Base-by-base conservation (phyloP, 2,888 invertebrate genomes). In the Diplolepis rosae region DNA sequence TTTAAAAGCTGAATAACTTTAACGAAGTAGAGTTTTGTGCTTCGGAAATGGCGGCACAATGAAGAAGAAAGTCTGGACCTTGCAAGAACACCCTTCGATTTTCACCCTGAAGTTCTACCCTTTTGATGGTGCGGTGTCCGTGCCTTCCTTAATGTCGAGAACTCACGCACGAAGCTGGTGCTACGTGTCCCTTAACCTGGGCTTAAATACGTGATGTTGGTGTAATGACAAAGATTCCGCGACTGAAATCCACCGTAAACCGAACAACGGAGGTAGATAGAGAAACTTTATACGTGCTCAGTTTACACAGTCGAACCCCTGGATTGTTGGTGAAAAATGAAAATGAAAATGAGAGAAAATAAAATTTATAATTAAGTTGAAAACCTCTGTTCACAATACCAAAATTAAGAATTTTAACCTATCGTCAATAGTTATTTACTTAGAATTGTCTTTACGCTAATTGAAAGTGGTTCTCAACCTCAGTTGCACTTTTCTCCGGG, bases 191-290 rank as follows among this genome's bases (percentile, higher is more conserved):
- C 81, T 83, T 83, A 84, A 83, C 83, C 83, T 82, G 80, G 82
- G 83, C 85, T 85, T 85, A 84, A 86, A 85, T 87, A 87, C 87
- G 86, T 86, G 86, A 87, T 84, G 80, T 77, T 66, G 35, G 80
- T 78, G 82, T 84, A 82, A 84, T 84, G 77, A 81, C 77, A 72
- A 77, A 79, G 82, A 82, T 83, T 82, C 77, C 77, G 79, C 76
- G 74, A 72, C 72, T 71, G 79, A 81, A 78, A 81, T 80, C 80
- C 78, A 77, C 75, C 68, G 77, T 80, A 80, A 81, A 82, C 81
- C 80, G 77, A 79, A 78, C 75, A 69, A 77, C 75, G 67, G 74
- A 75, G 71, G 75, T 72, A 75, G 77, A 77, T 77, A 75, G 72
- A 70, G 67, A 71, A 69, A 69, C 71, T 70, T 7, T 70, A 71